Evolutionary conservation across 1,140 invertebrate genomes (phyloP), one percentile per base, ranked within the genome.

Genomic region (Trachymyrmex septentrionalis): DNA sequence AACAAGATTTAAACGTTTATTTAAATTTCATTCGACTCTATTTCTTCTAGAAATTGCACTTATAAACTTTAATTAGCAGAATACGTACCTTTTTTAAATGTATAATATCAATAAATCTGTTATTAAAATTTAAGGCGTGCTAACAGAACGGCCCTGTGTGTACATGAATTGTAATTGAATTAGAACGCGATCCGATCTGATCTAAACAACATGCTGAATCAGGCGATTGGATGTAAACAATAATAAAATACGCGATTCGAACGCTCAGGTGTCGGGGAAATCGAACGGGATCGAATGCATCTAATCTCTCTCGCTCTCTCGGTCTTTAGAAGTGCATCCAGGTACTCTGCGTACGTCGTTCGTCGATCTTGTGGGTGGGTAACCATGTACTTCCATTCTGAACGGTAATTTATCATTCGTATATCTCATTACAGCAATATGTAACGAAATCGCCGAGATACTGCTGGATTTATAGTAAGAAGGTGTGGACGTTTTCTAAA

Each of bases 401-500:
- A 44, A 77, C 16, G n/a, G 38, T 48, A 63, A 77, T 77, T 77
- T 77, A 77, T 77, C 75, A 77, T 77, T 63, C 57, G 24, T 48
- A 63, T 63, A 48, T 16, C 16, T 77, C 21, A 77, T 77, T 64
- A 78, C 38, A 24, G 59, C 59, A 14, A 78, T 64, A 30, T 44
- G 57, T 61, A 78, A 64, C 24, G 75, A 78, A 64, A 78, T 44
- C 44, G 24, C 24, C 10, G 75, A 63, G 75, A 50, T 64, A 64
- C 6, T 24, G 16, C 6, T 78, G 59, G 24, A 64, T 78, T 63
- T 78, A 78, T 50, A 44, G 24, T 44, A 19, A 64, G 38, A 19
- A 44, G 21, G 57, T n/a, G 75, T 19, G 75, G 57, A 57, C 72
- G 12, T 78, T 77, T 64, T 64, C 75, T 64, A 78, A 64, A 44